A percentile compares a stretch with the other conserved stretches of the same genome.
phyloP scores from a whole-genome alignment of 2,113 vertebrate genomes.

The Barnardius zonarius region DNA sequence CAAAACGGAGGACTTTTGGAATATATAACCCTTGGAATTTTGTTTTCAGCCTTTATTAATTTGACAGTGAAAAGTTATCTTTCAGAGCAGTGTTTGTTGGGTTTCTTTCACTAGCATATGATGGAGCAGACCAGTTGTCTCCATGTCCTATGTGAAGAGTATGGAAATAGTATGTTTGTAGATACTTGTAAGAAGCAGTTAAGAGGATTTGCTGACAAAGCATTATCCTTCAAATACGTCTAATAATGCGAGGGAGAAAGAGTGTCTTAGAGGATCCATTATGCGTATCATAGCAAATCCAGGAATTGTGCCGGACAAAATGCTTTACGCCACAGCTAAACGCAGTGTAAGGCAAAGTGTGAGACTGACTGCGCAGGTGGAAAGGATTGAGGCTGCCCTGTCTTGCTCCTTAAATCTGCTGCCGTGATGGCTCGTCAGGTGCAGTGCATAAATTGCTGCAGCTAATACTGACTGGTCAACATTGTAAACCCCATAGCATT shows the following conservation, averaged over 20 bases:
- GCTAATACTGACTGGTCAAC: too few relatives aligned
- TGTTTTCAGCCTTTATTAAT: background rate
- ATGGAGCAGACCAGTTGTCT: background rate
- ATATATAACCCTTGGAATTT: background rate
- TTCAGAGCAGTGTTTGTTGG: background rate
- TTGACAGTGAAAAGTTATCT: background rate
- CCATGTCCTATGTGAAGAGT: background rate
- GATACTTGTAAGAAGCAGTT: background rate
- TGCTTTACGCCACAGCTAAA: background rate
- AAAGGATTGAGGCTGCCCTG: background rate
- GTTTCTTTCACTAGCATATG: background rate
- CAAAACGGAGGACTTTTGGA: background rate
- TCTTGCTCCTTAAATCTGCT: background rate
- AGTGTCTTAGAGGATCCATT: background rate
- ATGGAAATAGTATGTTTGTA: background rate
- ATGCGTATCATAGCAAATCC: background rate
- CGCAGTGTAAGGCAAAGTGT: rapidly evolving
- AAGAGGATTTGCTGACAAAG: background rate
- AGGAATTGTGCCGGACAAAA: background rate
- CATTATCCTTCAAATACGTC: background rate
- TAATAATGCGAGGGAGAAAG: background rate
- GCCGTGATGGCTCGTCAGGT: rapidly evolving
- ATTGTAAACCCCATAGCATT: rapidly evolving
- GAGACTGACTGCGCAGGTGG: background rate
- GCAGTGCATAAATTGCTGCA: rapidly evolving